Conservation (phyloP, 2,888 invertebrate genomes). For the Synanthedon formicaeformis region DNA sequence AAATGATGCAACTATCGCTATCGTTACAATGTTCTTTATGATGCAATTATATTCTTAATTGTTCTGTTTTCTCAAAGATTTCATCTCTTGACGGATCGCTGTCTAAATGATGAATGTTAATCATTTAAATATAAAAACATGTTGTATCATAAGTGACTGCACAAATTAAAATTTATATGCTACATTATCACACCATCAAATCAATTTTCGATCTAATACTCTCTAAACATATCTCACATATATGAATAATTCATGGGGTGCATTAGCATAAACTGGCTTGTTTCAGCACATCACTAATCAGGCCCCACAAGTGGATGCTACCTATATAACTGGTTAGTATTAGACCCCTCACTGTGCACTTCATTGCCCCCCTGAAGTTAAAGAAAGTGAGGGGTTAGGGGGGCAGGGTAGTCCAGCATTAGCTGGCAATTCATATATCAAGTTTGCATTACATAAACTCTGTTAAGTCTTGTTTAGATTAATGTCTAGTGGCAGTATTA, state of each 20-base stretch:
- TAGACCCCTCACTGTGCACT: background rate
- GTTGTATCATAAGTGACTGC: background rate
- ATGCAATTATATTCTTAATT: too few relatives aligned
- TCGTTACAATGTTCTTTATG: too few relatives aligned
- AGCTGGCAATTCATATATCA: constrained; percentile 20
- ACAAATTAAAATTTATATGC: background rate
- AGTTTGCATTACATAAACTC: constrained; percentile 21
- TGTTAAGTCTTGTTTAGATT: background rate
- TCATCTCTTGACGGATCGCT: background rate
- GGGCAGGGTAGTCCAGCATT: constrained; percentile 3
- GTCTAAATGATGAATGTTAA: background rate
- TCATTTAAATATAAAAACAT: background rate
- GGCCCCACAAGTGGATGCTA: constrained; percentile 8
- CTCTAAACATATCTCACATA: background rate
- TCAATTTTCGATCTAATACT: background rate
- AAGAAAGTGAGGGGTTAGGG: background rate
- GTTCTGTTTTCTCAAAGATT: background rate
- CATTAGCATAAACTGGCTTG: background rate
- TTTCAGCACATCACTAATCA: constrained; percentile 6
- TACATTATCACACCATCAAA: background rate
- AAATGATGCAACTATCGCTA: too few relatives aligned
- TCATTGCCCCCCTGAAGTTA: background rate
- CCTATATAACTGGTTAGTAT: background rate
- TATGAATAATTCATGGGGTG: background rate
- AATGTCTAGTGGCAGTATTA: too few relatives aligned